Evolutionary conservation across 2,888 invertebrate species (phyloP), one percentile per base, ranked within the genome.

Genomic region (Aphrophora alni): DNA sequence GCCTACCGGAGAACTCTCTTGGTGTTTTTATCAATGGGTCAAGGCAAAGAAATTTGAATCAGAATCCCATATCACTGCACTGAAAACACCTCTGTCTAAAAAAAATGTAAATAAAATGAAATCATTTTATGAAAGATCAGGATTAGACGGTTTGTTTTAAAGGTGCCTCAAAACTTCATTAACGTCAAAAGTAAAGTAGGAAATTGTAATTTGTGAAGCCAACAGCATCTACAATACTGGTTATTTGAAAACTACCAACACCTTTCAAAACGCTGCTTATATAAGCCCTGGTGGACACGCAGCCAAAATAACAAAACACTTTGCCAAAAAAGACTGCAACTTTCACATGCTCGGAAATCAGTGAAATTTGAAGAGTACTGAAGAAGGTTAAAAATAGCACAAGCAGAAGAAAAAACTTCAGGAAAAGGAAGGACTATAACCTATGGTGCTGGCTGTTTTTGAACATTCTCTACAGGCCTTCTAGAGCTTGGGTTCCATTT

Each of bases 1-100:
- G 27, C 75, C 75, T 8, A 44, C 59, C 33, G 75, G 75, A 38
- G 75, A 51, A 26, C 14, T 17, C 3, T 75, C 75, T 8, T 75
- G 75, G 51, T 74, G 74, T 74, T 51, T 75, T 38, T 75, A 75
- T n/a, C 59, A 75, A 59, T 44, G 59, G 38, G 44, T 51, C 17
- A 25, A 59, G 5, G 75, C 75, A n/a, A 44, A 75, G 12, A 75
- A 33, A 25, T 12, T 24, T 21, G 59, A 24, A 75, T 51, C 75
- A 51, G 59, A 25, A 75, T 10, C 12, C n/a, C 75, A 75, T 75
- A 59, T 38, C 7, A 75, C 33, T 38, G n/a, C 38, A 38, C 4
- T 75, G 17, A 75, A 75, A 17, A 75, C 75, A 38, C 27, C 26
- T 26, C 12, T 75, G 28, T 14, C 75, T 51, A 38, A 75, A 26